These are phyloP conservation scores for Pantelozetes paolii DNA, from an alignment of 2,888 invertebrate genomes.

Conservation along the genomic window DNA sequence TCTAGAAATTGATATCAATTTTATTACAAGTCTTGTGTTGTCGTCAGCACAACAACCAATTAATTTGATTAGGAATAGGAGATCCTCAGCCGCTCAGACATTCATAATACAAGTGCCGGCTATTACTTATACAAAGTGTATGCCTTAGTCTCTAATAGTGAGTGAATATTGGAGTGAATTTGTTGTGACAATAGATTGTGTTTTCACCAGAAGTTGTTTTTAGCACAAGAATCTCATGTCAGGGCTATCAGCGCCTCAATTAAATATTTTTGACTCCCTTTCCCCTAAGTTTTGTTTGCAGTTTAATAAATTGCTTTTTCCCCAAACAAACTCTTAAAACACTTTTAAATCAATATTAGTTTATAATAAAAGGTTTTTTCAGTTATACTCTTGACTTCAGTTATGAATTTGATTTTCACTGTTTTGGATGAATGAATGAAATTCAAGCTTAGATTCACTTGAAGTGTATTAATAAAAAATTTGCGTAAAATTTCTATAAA, in stretches of 20 bases:
- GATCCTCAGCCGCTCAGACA: not conserved
- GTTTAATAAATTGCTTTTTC: not conserved
- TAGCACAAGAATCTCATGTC: not conserved
- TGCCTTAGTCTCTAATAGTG: not conserved
- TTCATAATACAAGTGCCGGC: not conserved
- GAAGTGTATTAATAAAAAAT: not conserved
- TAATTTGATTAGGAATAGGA: constrained; percentile 14
- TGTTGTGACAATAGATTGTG: constrained; percentile 5
- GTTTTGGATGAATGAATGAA: not conserved
- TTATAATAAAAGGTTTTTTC: not conserved
- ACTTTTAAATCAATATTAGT: not conserved
- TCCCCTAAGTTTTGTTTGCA: not conserved
- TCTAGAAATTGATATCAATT: constrained; percentile 15
- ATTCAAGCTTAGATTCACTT: not conserved
- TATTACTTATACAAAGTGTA: not conserved
- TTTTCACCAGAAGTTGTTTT: not conserved
- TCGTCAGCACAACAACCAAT: constrained; percentile 14
- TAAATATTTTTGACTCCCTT: not conserved
- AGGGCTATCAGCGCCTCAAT: not conserved
- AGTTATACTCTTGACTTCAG: not conserved
- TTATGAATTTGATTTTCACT: not conserved
- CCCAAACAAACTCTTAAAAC: not conserved
- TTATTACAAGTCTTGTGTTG: constrained; percentile 8
- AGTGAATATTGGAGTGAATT: not conserved
- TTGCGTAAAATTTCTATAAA: constrained; percentile 2